Percentiles rank a stretch among this genome's conserved stretches.
phyloP scores from a whole-genome alignment of 2,113 vertebrate genomes.

The Apteryx owenii region DNA sequence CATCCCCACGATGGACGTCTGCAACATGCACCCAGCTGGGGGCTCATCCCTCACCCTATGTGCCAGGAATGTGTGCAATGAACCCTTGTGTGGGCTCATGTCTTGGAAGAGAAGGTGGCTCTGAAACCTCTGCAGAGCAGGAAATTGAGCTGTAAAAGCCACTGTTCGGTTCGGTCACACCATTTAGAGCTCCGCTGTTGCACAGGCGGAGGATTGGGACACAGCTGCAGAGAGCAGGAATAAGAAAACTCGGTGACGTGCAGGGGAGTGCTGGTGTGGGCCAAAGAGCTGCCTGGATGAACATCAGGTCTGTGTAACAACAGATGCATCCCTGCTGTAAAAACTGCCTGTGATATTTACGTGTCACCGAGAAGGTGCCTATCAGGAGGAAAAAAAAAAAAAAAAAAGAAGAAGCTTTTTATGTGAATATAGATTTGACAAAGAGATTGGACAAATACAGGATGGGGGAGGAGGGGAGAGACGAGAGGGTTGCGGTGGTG shows the following conservation, averaged over 20 bases:
- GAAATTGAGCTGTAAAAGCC: not conserved
- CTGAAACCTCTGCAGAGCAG: not conserved
- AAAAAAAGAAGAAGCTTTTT: not conserved
- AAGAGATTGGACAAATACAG: not conserved
- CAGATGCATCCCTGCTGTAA: accelerated
- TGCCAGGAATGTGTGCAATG: not conserved
- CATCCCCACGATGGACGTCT: no score
- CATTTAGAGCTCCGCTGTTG: not conserved
- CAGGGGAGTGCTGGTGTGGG: not conserved
- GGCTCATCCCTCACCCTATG: not conserved
- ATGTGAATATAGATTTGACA: not conserved
- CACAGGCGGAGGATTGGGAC: not conserved
- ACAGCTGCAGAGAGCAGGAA: not conserved
- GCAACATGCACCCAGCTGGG: no score
- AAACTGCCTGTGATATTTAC: not conserved
- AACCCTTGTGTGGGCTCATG: accelerated
- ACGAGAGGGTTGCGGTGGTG: not conserved
- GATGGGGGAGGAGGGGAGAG: not conserved
- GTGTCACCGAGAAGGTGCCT: not conserved
- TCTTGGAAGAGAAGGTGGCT: not conserved
- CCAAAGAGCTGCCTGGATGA: not conserved
- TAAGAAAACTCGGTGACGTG: not conserved
- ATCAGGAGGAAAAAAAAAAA: not conserved
- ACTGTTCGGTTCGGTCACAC: accelerated
- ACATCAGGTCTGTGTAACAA: not conserved